Evolutionary conservation across 2,797 vertebrate genomes (phyloP).

Genomic region (Tokudaia muenninki): DNA sequence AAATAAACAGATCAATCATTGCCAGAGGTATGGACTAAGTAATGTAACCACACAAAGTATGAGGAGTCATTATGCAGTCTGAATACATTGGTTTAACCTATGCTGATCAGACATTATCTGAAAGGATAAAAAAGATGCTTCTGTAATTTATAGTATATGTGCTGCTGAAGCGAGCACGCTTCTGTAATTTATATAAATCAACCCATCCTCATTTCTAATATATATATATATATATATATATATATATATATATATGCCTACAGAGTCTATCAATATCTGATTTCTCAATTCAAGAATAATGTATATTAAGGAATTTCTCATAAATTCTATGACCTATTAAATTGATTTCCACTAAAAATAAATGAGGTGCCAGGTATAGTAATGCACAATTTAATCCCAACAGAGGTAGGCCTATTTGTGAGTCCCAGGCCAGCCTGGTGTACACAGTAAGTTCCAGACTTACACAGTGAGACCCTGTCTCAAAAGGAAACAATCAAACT

Average conservation of each 20-base stretch:
- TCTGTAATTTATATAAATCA: neutral
- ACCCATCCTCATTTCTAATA: neutral
- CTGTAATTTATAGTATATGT: no score
- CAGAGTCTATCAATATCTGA: neutral
- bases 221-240: neutral
- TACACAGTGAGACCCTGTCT: neutral
- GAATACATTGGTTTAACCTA: neutral
- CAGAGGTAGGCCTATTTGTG: neutral
- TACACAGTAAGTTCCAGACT: neutral
- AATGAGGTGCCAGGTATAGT: neutral
- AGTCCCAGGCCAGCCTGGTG: neutral
- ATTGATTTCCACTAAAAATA: neutral
- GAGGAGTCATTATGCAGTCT: neutral
- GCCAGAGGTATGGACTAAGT: neutral
- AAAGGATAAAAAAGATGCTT: slow-evolving; percentile 5
- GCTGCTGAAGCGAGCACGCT: no score
- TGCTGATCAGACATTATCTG: neutral
- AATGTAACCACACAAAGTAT: neutral
- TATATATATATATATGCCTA: neutral
- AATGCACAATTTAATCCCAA: neutral
- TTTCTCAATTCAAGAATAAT: slow-evolving; percentile 30
- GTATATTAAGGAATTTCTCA: neutral
- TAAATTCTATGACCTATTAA: neutral
- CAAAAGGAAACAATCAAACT: neutral
- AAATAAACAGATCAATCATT: neutral